Evolutionary conservation across 2,888 invertebrate species (phyloP).

Genomic region (Ectobius pallidus): DNA sequence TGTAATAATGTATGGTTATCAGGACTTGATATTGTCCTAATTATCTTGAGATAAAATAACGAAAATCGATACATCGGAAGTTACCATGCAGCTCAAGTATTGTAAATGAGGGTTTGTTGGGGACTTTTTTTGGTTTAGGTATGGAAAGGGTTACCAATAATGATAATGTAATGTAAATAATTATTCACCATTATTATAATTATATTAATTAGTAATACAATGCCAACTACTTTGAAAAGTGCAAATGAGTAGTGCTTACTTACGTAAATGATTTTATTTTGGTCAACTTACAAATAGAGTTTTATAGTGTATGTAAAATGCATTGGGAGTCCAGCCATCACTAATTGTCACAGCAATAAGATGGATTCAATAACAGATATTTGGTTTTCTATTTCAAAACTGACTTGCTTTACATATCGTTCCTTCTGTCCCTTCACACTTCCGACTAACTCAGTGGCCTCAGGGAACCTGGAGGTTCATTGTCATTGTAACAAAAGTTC

Average conservation of each 20-base stretch:
- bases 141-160: background rate
- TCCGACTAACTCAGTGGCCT: too few relatives aligned
- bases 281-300: constrained; percentile 3
- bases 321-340: constrained; percentile 23
- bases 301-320: constrained; percentile 24
- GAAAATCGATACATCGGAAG: constrained; percentile 6
- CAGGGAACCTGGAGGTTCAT: too few relatives aligned
- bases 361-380: constrained; percentile 25
- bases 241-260: constrained; percentile 17
- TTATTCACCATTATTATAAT: constrained; percentile 6
- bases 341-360: constrained; percentile 26
- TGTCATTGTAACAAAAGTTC: too few relatives aligned
- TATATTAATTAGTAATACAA: constrained; percentile 16
- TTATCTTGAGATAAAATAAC: background rate
- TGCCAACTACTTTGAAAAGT: constrained; percentile 21
- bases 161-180: constrained; percentile 23
- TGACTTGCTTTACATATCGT: too few relatives aligned
- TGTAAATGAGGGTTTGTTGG: background rate
- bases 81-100: constrained; percentile 29
- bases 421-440: too few relatives aligned
- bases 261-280: constrained; percentile 29
- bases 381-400: constrained; percentile 11
- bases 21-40: background rate
- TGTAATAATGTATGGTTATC: background rate
- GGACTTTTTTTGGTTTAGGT: background rate